phyloP scores from a whole-genome alignment of 2,113 vertebrate genomes.

The Hassar affinis region DNA sequence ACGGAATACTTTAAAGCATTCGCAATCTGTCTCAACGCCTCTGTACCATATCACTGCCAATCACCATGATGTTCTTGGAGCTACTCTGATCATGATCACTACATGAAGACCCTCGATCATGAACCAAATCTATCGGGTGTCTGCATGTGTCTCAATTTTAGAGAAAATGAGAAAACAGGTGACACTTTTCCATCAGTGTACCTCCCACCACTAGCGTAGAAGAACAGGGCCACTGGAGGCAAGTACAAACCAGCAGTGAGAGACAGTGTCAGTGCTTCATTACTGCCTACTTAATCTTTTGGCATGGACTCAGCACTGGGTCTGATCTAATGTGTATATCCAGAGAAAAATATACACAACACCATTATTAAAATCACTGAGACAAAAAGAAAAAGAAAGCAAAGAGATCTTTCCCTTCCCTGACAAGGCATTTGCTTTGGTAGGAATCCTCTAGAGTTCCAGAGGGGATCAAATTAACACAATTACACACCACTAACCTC shows the following conservation, averaged over 20 bases:
- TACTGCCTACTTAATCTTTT: conserved; percentile 40
- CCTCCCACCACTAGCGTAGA: background rate
- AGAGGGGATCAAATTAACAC: background rate
- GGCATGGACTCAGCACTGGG: conserved; percentile 6
- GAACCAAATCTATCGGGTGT: background rate
- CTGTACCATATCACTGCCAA: background rate
- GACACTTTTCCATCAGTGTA: conserved; percentile 5
- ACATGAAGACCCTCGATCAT: background rate
- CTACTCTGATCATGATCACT: background rate
- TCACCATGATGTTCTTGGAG: background rate
- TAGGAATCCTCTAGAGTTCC: conserved; percentile 1
- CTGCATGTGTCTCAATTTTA: too few relatives aligned
- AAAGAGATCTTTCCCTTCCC: background rate
- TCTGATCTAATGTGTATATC: conserved; percentile 7
- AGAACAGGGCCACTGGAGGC: conserved; percentile 4
- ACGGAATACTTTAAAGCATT: background rate
- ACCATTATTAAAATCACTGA: conserved; percentile 18
- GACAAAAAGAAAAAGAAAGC: background rate
- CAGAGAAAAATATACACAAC: conserved; percentile 2
- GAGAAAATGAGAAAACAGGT: background rate
- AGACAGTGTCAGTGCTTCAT: conserved; percentile 25
- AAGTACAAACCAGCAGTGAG: conserved; percentile 16
- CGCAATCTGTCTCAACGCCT: background rate
- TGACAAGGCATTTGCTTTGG: conserved; percentile 17
- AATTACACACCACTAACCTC: conserved; percentile 6